Evolutionary conservation across 2,113 vertebrate genomes (phyloP), one percentile per base, ranked within the genome.

Genomic region (Ceuthmochares aereus): DNA sequence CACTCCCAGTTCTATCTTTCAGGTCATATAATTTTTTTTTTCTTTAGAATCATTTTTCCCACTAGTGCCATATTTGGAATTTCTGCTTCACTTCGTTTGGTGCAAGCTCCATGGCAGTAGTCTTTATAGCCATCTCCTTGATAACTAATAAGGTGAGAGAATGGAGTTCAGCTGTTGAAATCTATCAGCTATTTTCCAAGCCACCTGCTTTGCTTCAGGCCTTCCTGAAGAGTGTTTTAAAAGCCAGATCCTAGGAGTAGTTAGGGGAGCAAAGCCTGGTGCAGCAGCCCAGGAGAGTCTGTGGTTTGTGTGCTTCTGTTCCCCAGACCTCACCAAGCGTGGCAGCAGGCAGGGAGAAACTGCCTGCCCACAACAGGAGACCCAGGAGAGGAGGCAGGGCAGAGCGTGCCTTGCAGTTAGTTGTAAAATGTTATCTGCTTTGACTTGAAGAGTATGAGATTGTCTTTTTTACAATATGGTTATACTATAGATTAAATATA

Each of bases 31-130:
- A 0, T n/a, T 54, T 18, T 60, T 72, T 62, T 40, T 40, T 47
- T 47, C 26, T 83, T 80, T 26, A 16, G 9, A 58, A 15, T 32
- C 34, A 14, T 59, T 74, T 47, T 58, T 88, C 49, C 86, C 52
- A 69, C 27, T 10, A 70, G 19, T 0, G 2, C 13, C 32, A 7
- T 58, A 17, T 27, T 62, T 25, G 55, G n/a, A 42, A 60, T 90
- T 88, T 90, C 63, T 74, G n/a, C 86, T 74, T 85, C 60, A 75
- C 49, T 64, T 55, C 30, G n/a, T 45, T 54, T 75, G 43, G 27
- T 0, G 0, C 32, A 69, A 59, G n/a, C n/a, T 64, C 27, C 3
- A 0, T 21, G 43, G 56, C 52, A 80, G 23, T 32, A 1, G 0
- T 22, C 26, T 34, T 22, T 34, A 55, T 87, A 70, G 40, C 32